Conservation (phyloP, 2,113 vertebrate genomes). For the Microcebus jonahi region DNA sequence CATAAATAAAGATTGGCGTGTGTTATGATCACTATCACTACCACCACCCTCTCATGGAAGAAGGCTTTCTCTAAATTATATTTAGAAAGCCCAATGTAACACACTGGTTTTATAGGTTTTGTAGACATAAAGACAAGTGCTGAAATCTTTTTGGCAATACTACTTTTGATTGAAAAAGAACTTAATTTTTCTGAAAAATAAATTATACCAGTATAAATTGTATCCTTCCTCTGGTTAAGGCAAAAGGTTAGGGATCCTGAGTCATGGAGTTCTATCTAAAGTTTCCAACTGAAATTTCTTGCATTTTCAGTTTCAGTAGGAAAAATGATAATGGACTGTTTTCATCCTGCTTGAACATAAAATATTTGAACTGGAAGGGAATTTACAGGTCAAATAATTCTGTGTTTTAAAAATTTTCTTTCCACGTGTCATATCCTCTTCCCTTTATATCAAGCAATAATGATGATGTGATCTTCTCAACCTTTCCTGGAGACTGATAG, state of each 20-base stretch:
- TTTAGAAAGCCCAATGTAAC: neutral
- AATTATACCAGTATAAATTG: neutral
- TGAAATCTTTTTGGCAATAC: neutral
- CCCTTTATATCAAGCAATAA: neutral
- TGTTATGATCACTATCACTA: neutral
- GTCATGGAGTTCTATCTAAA: neutral
- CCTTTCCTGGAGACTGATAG: neutral
- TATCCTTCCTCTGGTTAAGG: neutral
- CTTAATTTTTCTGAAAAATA: conserved; percentile 31
- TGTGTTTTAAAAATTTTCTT: neutral
- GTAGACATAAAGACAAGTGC: neutral
- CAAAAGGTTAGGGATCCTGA: neutral
- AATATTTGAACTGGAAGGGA: neutral
- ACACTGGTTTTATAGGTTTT: neutral
- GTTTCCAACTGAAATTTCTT: neutral
- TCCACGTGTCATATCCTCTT: neutral
- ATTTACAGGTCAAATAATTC: neutral
- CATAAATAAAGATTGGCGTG: neutral
- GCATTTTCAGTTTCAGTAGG: neutral
- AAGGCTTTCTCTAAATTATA: conserved; percentile 3
- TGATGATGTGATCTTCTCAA: neutral
- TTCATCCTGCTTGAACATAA: neutral
- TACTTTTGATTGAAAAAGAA: conserved; percentile 17
- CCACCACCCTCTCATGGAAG: neutral
- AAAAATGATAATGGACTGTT: neutral